Base-by-base conservation (phyloP, 2,888 invertebrate genomes). In the Tiphia femorata region DNA sequence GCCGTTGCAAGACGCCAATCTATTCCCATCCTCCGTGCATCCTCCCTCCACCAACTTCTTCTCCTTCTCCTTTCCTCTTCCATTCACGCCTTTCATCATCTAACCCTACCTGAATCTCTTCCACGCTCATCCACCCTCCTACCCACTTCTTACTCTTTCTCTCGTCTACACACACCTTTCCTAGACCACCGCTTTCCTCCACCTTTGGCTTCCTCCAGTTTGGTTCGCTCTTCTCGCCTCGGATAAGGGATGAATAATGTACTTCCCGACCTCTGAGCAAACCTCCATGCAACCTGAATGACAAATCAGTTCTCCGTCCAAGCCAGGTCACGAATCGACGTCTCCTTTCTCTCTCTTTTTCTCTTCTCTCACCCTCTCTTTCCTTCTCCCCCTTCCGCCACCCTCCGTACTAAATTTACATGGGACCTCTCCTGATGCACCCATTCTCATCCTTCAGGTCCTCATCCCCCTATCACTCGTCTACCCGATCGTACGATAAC, bases 231-330 rank as follows among this genome's bases (percentile, higher is more conserved):
- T 69, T 69, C 68, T 61, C 67, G 59, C 58, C 56, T 49, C 60
- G 78, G 78, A 79, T 80, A 78, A 79, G 77, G 74, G 75, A 79
- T 79, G 79, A 80, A 80, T 79, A 80, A 80, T 80, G 76, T 78
- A 79, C 75, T 71, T 64, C 61, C 65, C 72, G 65, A 72, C 73
- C 70, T 71, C 71, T 62, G 65, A 69, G 69, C 69, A 64, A 70
- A 70, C 70, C 74, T 70, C 65, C 73, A 74, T 78, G 76, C 76
- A 77, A 66, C 72, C 75, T 78, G 80, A 80, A 80, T 79, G 78
- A 78, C 79, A 79, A 79, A 79, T 79, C 77, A 80, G 79, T 71
- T 70, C 67, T 64, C 64, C 67, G 70, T 72, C 72, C 70, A 59
- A 74, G 73, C 72, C 67, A 72, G 70, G 73, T 77, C 75, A 72